These are phyloP conservation scores for Lamellibrachia satsuma DNA, from an alignment of 2,888 invertebrate genomes.

Conservation along the genomic window DNA sequence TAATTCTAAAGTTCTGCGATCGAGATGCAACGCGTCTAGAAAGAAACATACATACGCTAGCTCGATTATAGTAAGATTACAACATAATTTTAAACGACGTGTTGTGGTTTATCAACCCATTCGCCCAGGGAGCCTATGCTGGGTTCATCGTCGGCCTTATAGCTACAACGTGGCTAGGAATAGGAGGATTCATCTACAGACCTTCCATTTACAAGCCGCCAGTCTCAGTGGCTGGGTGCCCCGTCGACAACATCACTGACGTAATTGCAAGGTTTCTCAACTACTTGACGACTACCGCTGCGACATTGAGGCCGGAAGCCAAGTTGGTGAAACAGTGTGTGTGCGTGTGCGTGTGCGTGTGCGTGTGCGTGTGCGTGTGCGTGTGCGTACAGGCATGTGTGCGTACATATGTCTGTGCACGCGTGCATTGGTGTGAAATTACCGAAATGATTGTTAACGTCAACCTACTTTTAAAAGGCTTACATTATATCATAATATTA, in stretches of 20 bases:
- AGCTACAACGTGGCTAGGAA: constrained; percentile 83
- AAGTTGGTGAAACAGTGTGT: not conserved
- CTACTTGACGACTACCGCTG: not conserved
- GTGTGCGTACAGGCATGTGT: not conserved
- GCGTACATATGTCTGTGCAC: not conserved
- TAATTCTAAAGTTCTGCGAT: too few species aligned
- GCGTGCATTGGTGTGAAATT: too few species aligned
- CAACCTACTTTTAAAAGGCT: too few species aligned
- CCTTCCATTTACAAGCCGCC: constrained; percentile 25
- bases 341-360: not conserved
- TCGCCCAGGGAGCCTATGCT: constrained; percentile 74
- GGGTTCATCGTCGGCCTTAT: constrained; percentile 75
- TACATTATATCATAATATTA: too few species aligned
- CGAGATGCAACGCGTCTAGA: too few species aligned
- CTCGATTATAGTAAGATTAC: too few species aligned
- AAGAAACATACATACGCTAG: too few species aligned
- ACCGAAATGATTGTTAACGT: too few species aligned
- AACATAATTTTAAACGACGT: too few species aligned
- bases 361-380: constrained; percentile 18
- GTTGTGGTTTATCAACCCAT: too few species aligned
- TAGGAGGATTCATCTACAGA: constrained; percentile 76
- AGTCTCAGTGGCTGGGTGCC: constrained; percentile 19
- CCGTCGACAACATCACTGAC: constrained; percentile 8
- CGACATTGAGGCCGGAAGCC: not conserved
- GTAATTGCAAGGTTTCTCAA: not conserved